A percentile compares a stretch with the other conserved stretches of the same genome.
phyloP scores from a whole-genome alignment of 2,113 vertebrate genomes.

The Abramis brama region DNA sequence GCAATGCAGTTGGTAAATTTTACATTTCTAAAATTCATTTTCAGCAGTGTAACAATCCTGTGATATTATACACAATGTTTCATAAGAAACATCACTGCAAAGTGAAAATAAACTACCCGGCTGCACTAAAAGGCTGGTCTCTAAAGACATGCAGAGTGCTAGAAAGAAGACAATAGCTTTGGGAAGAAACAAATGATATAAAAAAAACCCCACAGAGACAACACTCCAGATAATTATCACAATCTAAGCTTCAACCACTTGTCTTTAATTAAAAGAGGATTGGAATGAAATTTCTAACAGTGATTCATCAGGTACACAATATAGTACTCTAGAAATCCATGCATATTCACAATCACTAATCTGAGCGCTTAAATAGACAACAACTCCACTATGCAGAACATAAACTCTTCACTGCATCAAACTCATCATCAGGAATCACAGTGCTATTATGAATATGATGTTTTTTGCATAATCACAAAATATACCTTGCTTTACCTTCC shows the following conservation, averaged over 20 bases:
- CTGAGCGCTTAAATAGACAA: neutral
- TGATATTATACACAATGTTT: neutral
- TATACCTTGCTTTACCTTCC: too few species aligned
- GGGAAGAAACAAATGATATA: too few species aligned
- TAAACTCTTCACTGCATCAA: neutral
- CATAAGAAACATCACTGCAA: neutral
- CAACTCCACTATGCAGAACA: neutral
- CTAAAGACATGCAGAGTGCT: neutral
- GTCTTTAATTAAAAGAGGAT: neutral
- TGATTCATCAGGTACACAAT: neutral
- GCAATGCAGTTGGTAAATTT: neutral
- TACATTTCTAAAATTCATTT: neutral
- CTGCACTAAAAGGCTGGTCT: neutral
- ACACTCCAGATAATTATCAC: neutral
- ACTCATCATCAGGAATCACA: neutral
- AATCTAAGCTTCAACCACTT: neutral
- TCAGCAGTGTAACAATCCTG: neutral
- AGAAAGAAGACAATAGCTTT: neutral
- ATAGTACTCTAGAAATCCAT: neutral
- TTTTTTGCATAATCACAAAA: neutral
- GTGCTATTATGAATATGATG: neutral
- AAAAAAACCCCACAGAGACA: neutral
- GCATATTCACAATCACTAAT: neutral
- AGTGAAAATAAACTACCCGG: neutral
- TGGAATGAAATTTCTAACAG: neutral